Conservation (phyloP, 2,113 vertebrate species). For the Leucoraja erinaceus region DNA sequence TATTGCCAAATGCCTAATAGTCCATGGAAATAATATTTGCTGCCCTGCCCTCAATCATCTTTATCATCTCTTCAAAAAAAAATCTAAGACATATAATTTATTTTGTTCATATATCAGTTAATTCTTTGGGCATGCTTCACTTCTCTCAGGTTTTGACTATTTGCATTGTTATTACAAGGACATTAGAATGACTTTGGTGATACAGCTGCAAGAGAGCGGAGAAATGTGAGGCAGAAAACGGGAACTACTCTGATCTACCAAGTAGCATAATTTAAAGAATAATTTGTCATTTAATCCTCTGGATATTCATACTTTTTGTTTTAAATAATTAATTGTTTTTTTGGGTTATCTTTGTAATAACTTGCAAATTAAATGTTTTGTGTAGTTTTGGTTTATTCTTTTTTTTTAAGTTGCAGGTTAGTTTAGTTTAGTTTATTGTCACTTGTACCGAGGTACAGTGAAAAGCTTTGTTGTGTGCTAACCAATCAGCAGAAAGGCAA, state of each 20-base stretch:
- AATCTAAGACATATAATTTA: not conserved
- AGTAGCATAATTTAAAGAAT: not conserved
- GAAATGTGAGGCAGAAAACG: not conserved
- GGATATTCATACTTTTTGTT: not conserved
- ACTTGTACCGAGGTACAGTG: too few species aligned
- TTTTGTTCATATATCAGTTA: not conserved
- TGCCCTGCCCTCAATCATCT: too few species aligned
- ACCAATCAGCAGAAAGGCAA: too few species aligned
- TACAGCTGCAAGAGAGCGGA: not conserved
- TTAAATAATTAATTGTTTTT: not conserved
- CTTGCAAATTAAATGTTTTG: not conserved
- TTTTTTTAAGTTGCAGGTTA: too few species aligned
- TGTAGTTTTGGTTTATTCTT: too few species aligned
- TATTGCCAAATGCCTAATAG: too few species aligned
- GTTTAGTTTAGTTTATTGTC: too few species aligned
- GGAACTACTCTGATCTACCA: not conserved
- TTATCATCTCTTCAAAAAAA: too few species aligned
- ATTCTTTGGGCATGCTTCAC: not conserved
- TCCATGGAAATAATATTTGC: too few species aligned
- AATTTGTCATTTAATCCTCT: not conserved
- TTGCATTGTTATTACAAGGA: not conserved
- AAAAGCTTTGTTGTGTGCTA: too few species aligned
- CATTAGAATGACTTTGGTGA: not conserved
- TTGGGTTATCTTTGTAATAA: not conserved
- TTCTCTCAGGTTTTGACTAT: not conserved